phyloP scores from a whole-genome alignment of 1,140 invertebrate species.

The Schlechtendalia chinensis region DNA sequence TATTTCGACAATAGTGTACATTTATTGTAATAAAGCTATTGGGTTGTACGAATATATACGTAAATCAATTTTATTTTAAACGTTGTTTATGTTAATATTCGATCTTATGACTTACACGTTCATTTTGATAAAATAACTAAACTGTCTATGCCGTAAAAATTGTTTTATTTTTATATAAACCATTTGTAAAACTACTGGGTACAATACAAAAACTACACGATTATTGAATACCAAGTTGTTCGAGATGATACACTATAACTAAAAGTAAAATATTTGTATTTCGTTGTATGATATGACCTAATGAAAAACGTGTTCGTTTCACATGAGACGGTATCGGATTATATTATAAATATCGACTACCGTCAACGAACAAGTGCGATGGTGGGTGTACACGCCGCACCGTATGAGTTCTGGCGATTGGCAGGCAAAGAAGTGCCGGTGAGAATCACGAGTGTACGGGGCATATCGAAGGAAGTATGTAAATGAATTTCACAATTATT shows the following conservation, averaged over 20 bases:
- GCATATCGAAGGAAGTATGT: slow-evolving; percentile 15
- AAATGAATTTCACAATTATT: slow-evolving; percentile 36
- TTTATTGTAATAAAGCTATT: no score
- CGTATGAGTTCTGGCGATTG: not conserved
- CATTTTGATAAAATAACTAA: no score
- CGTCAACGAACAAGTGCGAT: not conserved
- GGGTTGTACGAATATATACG: no score
- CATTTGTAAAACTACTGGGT: no score
- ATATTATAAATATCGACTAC: not conserved
- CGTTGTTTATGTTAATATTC: no score
- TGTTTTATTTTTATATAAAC: no score
- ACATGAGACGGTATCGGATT: not conserved
- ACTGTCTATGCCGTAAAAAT: no score
- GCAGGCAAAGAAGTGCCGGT: not conserved
- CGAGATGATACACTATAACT: not conserved
- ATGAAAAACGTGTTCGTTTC: not conserved
- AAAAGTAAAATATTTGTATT: not conserved
- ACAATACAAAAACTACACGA: no score
- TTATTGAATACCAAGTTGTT: no score
- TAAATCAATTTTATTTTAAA: no score
- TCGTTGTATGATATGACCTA: not conserved
- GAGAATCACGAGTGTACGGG: not conserved
- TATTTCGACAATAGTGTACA: no score
- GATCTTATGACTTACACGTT: no score
- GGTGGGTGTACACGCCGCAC: not conserved